These are phyloP conservation scores for mouse (Mus musculus) DNA, from an alignment of 2,113 vertebrate genomes.

Conservation along the genomic window DNA sequence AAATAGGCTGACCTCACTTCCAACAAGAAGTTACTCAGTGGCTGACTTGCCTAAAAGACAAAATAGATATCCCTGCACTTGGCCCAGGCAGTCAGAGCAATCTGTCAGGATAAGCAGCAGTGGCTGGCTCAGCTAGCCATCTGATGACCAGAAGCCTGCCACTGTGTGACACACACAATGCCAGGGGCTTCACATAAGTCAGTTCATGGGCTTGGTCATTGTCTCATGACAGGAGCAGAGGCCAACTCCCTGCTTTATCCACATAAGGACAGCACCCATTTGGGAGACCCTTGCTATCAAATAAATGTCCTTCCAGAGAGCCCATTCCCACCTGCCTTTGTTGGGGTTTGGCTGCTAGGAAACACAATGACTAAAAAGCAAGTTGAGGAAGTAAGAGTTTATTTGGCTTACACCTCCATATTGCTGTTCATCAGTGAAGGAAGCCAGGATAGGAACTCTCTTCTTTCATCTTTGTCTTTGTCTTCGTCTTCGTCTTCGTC, in stretches of 20 bases:
- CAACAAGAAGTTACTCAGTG: not conserved
- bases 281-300: not conserved
- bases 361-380: not conserved
- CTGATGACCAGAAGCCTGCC: not conserved
- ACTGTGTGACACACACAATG: rapidly evolving
- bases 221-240: rapidly evolving
- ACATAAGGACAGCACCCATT: not conserved
- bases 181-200: rapidly evolving
- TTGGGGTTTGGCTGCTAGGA: not conserved
- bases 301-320: not conserved
- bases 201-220: rapidly evolving
- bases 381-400: not conserved
- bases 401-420: not conserved
- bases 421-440: not conserved
- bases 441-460: not conserved
- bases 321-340: not conserved
- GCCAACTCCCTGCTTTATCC: not conserved
- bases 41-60: not conserved
- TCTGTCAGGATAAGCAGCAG: not conserved
- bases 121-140: no score
- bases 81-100: no score
- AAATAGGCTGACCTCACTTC: not conserved
- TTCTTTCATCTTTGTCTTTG: no score
- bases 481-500: no score
- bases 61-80: not conserved